Evolutionary conservation across 1,140 invertebrate genomes (phyloP).

Genomic region (Dinoponera quadriceps): DNA sequence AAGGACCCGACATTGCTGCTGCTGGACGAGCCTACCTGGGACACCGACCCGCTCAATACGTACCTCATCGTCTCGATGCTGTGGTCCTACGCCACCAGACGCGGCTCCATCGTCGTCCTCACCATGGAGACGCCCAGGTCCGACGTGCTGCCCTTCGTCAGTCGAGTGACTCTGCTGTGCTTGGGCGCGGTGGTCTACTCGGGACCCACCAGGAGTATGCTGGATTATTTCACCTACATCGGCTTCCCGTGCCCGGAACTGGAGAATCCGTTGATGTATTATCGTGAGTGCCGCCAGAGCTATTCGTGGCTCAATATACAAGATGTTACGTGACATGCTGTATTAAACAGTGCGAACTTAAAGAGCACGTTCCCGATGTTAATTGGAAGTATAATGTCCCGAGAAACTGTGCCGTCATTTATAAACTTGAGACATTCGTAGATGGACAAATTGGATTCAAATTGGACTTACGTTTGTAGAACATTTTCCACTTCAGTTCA

Average conservation of each 20-base stretch:
- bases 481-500: too few relatives aligned
- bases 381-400: not conserved
- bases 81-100: constrained; percentile 96
- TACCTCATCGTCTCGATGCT: constrained; percentile 97
- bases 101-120: constrained; percentile 94
- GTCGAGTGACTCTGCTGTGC: constrained; percentile 92
- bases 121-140: constrained; percentile 97
- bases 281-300: constrained; percentile 88
- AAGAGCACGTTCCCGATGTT: not conserved
- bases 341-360: too few relatives aligned
- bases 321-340: too few relatives aligned
- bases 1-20: constrained; percentile 94
- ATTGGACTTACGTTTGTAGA: not conserved
- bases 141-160: constrained; percentile 96
- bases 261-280: constrained; percentile 97
- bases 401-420: too few relatives aligned
- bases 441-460: not conserved
- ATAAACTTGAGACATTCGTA: not conserved
- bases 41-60: constrained; percentile 95
- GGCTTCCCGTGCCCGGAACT: constrained; percentile 97
- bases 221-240: constrained; percentile 96
- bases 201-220: constrained; percentile 94
- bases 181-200: constrained; percentile 96
- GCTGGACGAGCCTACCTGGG: constrained; percentile 96
- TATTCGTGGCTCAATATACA: constrained; percentile 5